These are phyloP conservation scores for Ascidia mentula DNA, from an alignment of 23 tunicate genomes.

Conservation along the genomic window DNA sequence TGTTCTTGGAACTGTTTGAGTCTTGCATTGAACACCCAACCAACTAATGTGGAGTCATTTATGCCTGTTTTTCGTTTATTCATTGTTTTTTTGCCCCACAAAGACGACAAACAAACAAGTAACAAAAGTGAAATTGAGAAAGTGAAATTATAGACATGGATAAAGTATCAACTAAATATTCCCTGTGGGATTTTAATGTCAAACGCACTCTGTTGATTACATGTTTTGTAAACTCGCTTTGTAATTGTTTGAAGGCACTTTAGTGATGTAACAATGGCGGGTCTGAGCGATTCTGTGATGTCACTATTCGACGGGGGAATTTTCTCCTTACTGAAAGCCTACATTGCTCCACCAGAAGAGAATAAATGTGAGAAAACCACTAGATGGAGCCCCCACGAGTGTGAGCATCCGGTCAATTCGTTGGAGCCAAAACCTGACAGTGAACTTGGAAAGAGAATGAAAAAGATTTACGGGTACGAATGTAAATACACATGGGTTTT, in stretches of 20 bases:
- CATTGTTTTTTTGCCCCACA: too few species aligned
- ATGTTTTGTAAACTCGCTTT: not conserved
- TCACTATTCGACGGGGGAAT: not conserved
- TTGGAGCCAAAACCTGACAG: not conserved
- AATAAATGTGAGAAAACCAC: not conserved
- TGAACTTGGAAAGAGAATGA: not conserved
- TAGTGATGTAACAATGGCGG: not conserved
- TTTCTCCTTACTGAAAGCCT: not conserved
- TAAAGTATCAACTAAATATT: too few species aligned
- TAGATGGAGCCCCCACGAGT: conserved; percentile 1
- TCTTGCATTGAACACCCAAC: too few species aligned
- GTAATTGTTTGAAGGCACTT: not conserved
- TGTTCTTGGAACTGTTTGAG: too few species aligned
- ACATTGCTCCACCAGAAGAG: not conserved
- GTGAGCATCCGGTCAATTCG: not conserved
- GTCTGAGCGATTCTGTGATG: not conserved
- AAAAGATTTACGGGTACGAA: not conserved
- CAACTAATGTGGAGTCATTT: too few species aligned
- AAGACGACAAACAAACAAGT: too few species aligned
- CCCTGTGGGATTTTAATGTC: too few species aligned
- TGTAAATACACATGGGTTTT: too few species aligned
- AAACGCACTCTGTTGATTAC: too few species aligned
- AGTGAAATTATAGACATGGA: too few species aligned
- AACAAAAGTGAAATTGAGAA: too few species aligned
- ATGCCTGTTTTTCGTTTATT: too few species aligned